Evolutionary conservation across 2,113 vertebrate species (phyloP), one percentile per base, ranked within the genome.

Genomic region (Abramis brama): DNA sequence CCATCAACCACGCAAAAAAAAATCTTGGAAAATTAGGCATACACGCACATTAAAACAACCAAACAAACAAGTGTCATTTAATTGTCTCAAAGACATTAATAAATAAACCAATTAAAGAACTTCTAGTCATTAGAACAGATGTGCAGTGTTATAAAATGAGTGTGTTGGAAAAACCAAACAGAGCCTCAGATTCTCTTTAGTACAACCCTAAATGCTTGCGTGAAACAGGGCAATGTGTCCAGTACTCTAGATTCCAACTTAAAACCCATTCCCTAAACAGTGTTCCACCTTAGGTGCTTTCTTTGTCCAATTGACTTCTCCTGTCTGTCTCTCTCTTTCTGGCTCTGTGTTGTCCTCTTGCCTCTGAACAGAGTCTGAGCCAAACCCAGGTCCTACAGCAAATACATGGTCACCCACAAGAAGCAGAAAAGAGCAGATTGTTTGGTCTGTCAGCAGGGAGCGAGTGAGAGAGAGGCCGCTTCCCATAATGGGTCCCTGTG

Each of bases 191-290:
- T 55, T 77, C 75, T 77, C 27, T 43, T 64, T 27, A 80, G 78
- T 19, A 25, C 23, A 64, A 36, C 12, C 36, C 6, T 8, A 62
- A 79, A 79, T 62, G 62, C 4, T 50, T 79, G 30, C 36, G 50
- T 57, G 62, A 76, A 88, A 79, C 64, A 68, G 73, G 27, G 66
- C 27, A 84, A 82, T 55, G 59, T 86, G 64, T 90, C 90, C 93
- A 92, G 92, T 91, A 91, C 92, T 85, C 60, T 60, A 85, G 82
- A 88, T 79, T 87, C 50, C 70, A 60, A 55, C 59, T 79, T 21
- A 66, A n/a, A 23, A 59, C 43, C 2, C 33, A 59, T 70, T 71
- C 55, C 77, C 23, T 5, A 81, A 19, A 23, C 68, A 23, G 13
- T 84, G 47, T 12, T 83, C 45, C 52, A 79, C 19, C 36, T 57